Base-by-base conservation (phyloP, 2,113 vertebrate genomes). In the Spilogale gracilis region DNA sequence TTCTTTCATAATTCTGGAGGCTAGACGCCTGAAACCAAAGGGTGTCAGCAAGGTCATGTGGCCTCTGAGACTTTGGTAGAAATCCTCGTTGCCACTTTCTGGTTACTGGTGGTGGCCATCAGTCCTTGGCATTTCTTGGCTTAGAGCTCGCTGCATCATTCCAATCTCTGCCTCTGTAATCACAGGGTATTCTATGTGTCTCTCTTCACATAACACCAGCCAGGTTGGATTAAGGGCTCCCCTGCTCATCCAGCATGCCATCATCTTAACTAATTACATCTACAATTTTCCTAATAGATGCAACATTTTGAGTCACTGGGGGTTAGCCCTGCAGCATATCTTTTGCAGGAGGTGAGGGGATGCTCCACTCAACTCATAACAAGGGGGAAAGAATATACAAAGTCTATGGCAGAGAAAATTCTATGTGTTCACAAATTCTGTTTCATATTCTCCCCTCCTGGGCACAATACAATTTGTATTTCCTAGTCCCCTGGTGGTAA, bases 381-480 rank as follows among this genome's bases (percentile, higher is more conserved):
- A 71, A 58, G 27, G 38, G 50, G 45, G 69, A 79, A 88, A n/a
- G 56, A 67, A 91, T 17, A 9, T 61, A 54, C 3, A 3, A 54
- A 90, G n/a, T 48, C 20, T 61, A 21, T n/a, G 8, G 18, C 52
- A 83, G 69, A 78, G 84, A 91, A 79, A 71, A 79, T 83, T 83
- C n/a, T n/a, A 9, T 20, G 50, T 48, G 20, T 91, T 96, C 52
- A 61, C 69, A 73, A 73, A 79, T 87, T 78, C 71, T 84, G 20
- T 74, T 92, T 95, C 23, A 12, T 92, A 60, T 87, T 83, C 23
- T 11, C 88, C 63, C 9, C n/a, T n/a, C 16, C 23, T 65, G 20
- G n/a, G 81, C 9, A 73, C 25, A 91, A 73, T 93, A 45, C 82
- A 79, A 5, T 11, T 81, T 89, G 89, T 82, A 91, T 67, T 91